Evolutionary conservation across 2,113 vertebrate genomes (phyloP), one percentile per base, ranked within the genome.

Genomic region (Acanthisitta chloris): DNA sequence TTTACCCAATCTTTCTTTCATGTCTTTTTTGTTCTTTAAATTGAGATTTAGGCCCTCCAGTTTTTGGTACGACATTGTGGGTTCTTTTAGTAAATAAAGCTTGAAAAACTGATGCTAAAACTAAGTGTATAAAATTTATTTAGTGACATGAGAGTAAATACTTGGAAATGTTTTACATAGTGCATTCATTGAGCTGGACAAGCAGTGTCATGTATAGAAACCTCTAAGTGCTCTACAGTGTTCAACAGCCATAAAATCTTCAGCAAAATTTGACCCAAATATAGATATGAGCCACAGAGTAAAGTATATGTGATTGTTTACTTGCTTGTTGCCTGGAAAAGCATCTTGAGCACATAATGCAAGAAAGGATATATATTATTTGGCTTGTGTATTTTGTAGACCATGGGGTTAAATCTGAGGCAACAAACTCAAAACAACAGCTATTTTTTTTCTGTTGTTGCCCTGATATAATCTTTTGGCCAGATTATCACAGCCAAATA

Each of bases 1-100:
- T 95, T 94, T 90, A 88, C 36, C 69, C 86, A 92, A 28, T 95
- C 83, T 89, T 94, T 78, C 88, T 88, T 91, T 84, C 3, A 0
- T 72, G 57, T 89, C 83, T 92, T 89, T 94, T 88, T 45, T 86
- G 49, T 34, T 86, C 80, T 78, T 88, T 51, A 90, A 90, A 66
- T 64, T 86, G 80, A 91, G 77, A 81, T 71, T 43, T 84, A 88
- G 67, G 42, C 52, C 74, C 64, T 64, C 86, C 80, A n/a, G 48
- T 46, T 81, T 89, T 8, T 40, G 38, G 26, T 79, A 67, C 48
- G 74, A 62, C 19, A 14, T 20, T 66, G 54, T 73, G 59, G 17
- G 25, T 0, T 66, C n/a, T 72, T 80, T 91, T 36, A 29, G 36
- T 69, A 55, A 69, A 64, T 70, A 31, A 10, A 52, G 40, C 55